Base-by-base conservation (phyloP, 2,797 vertebrate genomes). In the Amazonetta brasiliensis region DNA sequence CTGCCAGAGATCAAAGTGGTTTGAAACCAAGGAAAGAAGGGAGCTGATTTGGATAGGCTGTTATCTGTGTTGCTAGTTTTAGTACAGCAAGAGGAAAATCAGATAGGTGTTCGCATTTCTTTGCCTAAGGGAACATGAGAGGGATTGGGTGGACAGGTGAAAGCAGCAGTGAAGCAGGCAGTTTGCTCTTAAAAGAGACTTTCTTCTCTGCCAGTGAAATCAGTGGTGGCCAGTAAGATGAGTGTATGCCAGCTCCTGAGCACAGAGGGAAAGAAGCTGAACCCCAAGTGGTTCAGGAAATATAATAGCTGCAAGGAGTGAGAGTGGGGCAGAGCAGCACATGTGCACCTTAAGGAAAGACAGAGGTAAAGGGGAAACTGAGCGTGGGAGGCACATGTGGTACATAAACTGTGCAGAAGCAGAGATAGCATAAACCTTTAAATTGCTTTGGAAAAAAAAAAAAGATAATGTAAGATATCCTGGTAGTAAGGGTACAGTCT, bases 301-400 rank as follows among this genome's bases (percentile, higher is more conserved):
- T 37, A 9, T 67, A 12, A 3, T 7, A 11, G n/a, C 46, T n/a
- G 58, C 16, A 23, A 4, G 0, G 15, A 35, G 35, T 0, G 13
- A 67, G 79, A 18, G 11, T 8, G 7, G 74, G 35, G 54, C 82
- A n/a, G 75, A 35, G 68, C 8, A 16, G 46, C 62, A 3, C 2
- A 8, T 9, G 8, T 25, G 50, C 43, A 64, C 83, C 16, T 22
- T 10, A 1, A 20, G n/a, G 37, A 39, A 14, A 33, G 69, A 33
- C 4, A 10, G n/a, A 56, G 23, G 67, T 26, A 8, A n/a, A 1
- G 7, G 33, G 14, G 8, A n/a, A 25, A 67, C 68, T 31, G 67
- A 35, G 37, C 37, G 44, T 33, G 9, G 44, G 44, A 44, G 1
- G 37, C 1, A 26, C 4, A 31, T 8, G 71, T 7, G 64, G 17